Evolutionary conservation across 92 coral and sea anemone genomes (phyloP).

Genomic region (Paramuricea clavata): DNA sequence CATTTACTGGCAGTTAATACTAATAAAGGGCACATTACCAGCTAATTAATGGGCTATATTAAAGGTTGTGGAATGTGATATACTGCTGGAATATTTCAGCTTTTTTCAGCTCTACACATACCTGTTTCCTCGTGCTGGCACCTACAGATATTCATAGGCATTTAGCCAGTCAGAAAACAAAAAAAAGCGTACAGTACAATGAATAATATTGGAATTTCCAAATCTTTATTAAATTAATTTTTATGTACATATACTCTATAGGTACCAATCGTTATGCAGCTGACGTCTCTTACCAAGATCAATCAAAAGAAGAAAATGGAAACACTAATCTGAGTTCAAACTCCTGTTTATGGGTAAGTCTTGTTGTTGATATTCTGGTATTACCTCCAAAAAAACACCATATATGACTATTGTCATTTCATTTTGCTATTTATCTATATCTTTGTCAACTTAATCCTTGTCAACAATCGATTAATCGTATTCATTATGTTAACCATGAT

Average conservation of each 20-base stretch:
- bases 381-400: background rate
- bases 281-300: conserved; percentile 54
- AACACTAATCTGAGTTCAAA: conserved; percentile 38
- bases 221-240: conserved; percentile 13
- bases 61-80: conserved; percentile 18
- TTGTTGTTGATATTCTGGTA: conserved; percentile 11
- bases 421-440: conserved; percentile 9
- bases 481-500: background rate
- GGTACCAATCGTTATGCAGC: conserved; percentile 57
- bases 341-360: conserved; percentile 52
- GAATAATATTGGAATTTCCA: background rate
- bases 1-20: conserved; percentile 3
- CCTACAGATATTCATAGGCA: background rate
- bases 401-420: background rate
- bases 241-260: conserved; percentile 35
- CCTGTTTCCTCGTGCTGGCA: background rate
- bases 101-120: conserved; percentile 15
- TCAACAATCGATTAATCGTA: background rate
- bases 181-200: background rate
- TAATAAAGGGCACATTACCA: conserved; percentile 1
- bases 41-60: background rate
- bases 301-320: conserved; percentile 53
- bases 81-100: conserved; percentile 2
- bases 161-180: background rate
- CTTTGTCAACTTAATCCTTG: background rate